Evolutionary conservation across 35 echinoderm and acorn worm genomes (phyloP).

Genomic region (Ophioderma brevispina): DNA sequence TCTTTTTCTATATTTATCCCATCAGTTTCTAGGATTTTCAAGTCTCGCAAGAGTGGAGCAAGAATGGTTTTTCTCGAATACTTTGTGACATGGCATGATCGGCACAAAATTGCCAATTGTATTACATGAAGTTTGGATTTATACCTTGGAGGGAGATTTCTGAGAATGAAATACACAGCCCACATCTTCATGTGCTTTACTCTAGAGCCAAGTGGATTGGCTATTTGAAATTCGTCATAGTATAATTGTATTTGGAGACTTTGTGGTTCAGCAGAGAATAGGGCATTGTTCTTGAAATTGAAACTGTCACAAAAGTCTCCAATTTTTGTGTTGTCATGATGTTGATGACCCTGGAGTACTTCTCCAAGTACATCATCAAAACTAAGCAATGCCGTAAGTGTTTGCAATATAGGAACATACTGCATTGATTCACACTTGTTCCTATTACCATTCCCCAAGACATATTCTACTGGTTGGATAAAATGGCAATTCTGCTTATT

Average conservation of each 20-base stretch:
- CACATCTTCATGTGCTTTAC: not conserved
- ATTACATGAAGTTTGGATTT: constrained; percentile 31
- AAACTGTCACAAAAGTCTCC: not conserved
- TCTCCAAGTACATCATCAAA: not conserved
- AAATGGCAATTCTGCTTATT: not conserved
- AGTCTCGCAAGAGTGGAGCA: constrained; percentile 22
- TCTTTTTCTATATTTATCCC: constrained; percentile 24
- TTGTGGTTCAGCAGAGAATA: not conserved
- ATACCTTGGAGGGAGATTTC: constrained; percentile 25
- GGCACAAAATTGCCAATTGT: constrained; percentile 27
- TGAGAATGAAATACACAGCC: not conserved
- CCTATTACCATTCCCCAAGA: not conserved
- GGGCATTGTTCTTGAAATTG: not conserved
- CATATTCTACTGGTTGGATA: not conserved
- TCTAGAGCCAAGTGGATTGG: not conserved
- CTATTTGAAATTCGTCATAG: constrained; percentile 9
- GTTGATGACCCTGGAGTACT: not conserved
- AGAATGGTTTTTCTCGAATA: constrained; percentile 24
- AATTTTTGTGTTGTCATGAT: not conserved
- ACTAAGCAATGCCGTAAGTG: not conserved
- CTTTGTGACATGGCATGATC: constrained; percentile 22
- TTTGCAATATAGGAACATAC: constrained; percentile 11
- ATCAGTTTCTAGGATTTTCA: constrained; percentile 27
- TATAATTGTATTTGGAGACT: not conserved
- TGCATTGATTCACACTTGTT: not conserved